Evolutionary conservation across 35 echinoderm and acorn worm genomes (phyloP).

Genomic region (Ophiothrix spiculata): DNA sequence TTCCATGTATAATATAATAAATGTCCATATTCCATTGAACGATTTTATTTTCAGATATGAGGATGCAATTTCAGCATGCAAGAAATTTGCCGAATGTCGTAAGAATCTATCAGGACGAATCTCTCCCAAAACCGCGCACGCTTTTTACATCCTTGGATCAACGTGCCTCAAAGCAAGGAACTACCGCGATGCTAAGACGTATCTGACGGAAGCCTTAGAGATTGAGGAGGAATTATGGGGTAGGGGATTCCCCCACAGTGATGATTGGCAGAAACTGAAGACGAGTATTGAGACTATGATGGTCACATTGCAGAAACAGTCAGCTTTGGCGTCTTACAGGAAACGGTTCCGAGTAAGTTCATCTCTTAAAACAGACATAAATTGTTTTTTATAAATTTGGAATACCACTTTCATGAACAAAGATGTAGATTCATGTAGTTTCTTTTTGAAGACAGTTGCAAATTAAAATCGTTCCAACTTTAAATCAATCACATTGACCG

Average conservation of each 20-base stretch:
- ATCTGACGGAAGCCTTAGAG: neutral
- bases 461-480: too few relatives aligned
- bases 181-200: neutral
- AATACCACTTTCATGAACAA: too few relatives aligned
- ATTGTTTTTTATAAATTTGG: too few relatives aligned
- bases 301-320: neutral
- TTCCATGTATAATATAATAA: too few relatives aligned
- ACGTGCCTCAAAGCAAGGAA: neutral
- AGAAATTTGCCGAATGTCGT: neutral
- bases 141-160: neutral
- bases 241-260: neutral
- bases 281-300: conserved; percentile 10
- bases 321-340: neutral
- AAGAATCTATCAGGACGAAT: neutral
- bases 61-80: neutral
- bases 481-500: too few relatives aligned
- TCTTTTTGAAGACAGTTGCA: too few relatives aligned
- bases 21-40: too few relatives aligned
- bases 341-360: neutral
- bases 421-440: too few relatives aligned
- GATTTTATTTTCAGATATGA: neutral
- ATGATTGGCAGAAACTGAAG: neutral
- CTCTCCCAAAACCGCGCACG: neutral
- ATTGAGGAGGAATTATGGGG: conserved; percentile 11
- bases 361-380: too few relatives aligned